Evolutionary conservation across 1,140 invertebrate species (phyloP), one percentile per base, ranked within the genome.

Genomic region (Tetramorium alpestre): DNA sequence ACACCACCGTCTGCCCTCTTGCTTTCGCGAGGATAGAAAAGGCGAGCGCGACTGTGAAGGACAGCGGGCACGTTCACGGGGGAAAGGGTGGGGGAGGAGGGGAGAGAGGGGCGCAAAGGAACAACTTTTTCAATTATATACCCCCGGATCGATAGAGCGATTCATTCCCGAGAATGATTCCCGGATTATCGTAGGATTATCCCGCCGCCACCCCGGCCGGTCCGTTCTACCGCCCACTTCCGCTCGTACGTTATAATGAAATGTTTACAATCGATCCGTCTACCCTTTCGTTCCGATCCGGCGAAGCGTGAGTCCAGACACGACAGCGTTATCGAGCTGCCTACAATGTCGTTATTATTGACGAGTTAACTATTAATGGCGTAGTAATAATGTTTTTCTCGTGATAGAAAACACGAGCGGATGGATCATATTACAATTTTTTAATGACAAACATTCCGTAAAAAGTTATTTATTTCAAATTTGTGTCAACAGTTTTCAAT

Each of bases 111-210:
- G 69, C 75, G 89, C 82, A 90, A 90, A 90, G 80, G 87, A 92
- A 86, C 81, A 92, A 93, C 89, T 92, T 92, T 93, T 92, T 92
- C 91, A 92, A 93, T 92, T 92, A 92, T 91, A 91, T 88, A 87
- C 70, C 82, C 78, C 75, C 85, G 87, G 87, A 92, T 93, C 92
- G 91, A 93, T 93, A 88, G 89, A 90, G 85, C 91, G 92, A 91
- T 91, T 93, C 90, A 92, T 93, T 93, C 89, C 86, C 82, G 80
- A 90, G 92, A 89, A 92, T 92, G 91, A 93, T 93, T 92, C 91
- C 84, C 78, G 91, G 92, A 92, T 93, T 92, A 93, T 93, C 88
- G 90, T 58, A 62, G 92, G 92, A 92, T 93, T 92, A 92, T 93
- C 91, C 78, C 88, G 73, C 54, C 56, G 44, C 78, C 73, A 78